A percentile compares a stretch with the other conserved stretches of the same genome.
Conservation (phyloP, 2,888 invertebrate species). For the Glyphotaelius pellucidus region DNA sequence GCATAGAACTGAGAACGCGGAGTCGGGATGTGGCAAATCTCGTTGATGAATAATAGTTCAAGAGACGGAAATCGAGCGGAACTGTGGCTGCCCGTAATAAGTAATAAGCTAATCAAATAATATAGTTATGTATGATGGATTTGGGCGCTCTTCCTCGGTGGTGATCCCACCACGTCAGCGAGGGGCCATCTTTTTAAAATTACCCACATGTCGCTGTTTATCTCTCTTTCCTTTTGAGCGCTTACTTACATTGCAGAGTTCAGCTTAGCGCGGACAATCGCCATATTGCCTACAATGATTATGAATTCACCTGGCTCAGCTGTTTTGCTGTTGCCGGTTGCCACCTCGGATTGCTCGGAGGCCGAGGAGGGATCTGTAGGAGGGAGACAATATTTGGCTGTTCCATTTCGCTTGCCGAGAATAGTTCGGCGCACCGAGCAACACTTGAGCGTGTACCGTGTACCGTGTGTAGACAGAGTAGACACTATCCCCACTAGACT, state of each 20-base stretch:
- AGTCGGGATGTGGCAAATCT: background rate
- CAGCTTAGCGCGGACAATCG: background rate
- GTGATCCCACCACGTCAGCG: background rate
- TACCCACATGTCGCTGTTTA: background rate
- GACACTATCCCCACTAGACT: background rate
- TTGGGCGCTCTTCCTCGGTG: background rate
- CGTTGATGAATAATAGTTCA: background rate
- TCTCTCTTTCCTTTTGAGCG: slow-evolving; percentile 18
- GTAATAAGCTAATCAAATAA: background rate
- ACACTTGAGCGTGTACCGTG: background rate
- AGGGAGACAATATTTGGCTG: slow-evolving; percentile 11
- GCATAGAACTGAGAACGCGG: too few species aligned
- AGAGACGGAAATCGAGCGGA: background rate
- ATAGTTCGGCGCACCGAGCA: slow-evolving; percentile 9
- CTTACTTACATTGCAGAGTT: background rate
- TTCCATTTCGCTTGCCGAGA: slow-evolving; percentile 24
- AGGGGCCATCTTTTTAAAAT: background rate
- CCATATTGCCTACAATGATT: background rate
- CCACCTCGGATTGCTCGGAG: slow-evolving; percentile 27
- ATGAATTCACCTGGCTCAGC: slow-evolving; percentile 19
- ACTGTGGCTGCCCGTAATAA: background rate
- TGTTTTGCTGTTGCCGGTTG: background rate
- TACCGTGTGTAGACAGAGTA: background rate
- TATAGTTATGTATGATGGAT: background rate
- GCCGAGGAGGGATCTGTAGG: background rate